phyloP scores from a whole-genome alignment of 2,888 invertebrate genomes.

The Pseudococcus viburni region DNA sequence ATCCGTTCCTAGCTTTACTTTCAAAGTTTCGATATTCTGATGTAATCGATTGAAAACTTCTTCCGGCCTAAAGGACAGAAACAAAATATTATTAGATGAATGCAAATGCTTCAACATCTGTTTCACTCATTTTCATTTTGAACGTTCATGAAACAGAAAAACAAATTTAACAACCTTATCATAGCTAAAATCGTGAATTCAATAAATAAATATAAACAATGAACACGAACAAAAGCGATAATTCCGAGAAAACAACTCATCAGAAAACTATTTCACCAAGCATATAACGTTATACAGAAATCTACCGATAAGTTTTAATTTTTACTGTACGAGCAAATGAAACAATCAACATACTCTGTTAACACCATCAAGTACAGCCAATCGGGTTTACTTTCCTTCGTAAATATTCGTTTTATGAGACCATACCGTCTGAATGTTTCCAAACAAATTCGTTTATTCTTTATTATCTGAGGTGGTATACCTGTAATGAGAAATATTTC shows the following conservation, averaged over 20 bases:
- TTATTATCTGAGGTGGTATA: conserved; percentile 11
- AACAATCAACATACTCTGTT: conserved; percentile 43
- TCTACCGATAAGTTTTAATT: too few relatives aligned
- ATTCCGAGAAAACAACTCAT: too few relatives aligned
- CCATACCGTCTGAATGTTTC: conserved; percentile 46
- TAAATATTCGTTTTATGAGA: conserved; percentile 12
- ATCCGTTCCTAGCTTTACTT: conserved; percentile 42
- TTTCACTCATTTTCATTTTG: background rate
- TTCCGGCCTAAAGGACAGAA: conserved; percentile 35
- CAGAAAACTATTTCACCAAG: too few relatives aligned
- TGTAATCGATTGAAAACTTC: conserved; percentile 37
- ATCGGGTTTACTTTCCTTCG: conserved; percentile 50
- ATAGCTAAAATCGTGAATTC: too few relatives aligned
- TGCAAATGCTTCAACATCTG: background rate
- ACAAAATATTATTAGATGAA: background rate
- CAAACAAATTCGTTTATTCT: background rate
- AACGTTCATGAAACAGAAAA: background rate
- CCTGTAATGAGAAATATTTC: background rate
- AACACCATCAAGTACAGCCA: conserved; percentile 49
- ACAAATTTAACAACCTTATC: too few relatives aligned
- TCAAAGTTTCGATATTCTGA: conserved; percentile 51
- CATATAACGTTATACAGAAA: too few relatives aligned
- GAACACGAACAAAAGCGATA: too few relatives aligned
- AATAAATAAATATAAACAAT: too few relatives aligned
- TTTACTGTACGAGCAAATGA: too few relatives aligned